Base-by-base conservation (phyloP, 2,113 vertebrate genomes). In the Brevimyrus niger region DNA sequence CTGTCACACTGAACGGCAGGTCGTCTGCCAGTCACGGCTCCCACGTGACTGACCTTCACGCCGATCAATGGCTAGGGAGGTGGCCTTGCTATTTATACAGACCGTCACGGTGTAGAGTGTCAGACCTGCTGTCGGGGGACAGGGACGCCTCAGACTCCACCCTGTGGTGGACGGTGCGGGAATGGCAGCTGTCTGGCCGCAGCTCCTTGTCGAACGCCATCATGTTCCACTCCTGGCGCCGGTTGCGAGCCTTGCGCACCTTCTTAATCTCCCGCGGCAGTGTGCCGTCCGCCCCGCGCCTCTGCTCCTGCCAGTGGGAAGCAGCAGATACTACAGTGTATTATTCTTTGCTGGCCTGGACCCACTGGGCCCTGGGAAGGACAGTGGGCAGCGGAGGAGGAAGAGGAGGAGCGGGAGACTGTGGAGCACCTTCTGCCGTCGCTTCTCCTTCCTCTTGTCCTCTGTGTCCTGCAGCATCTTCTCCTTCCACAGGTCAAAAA, bases 141-240 rank as follows among this genome's bases (percentile, higher is more conserved):
- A 99, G 94, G 0, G 98, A 99, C 93, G 98, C 97, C 94, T 99
- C 98, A 76, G 98, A 98, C 90, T 98, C 97, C 0, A 97, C 96
- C 92, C 97, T 98, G 90, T 98, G 96, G 96, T 97, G 97, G 89
- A 97, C 91, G 92, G 96, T 97, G 92, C 99, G 98, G 92, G 97
- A 97, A 92, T 98, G 96, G 92, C 98, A 96, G 95, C 97, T 96
- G 95, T 99, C 98, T 21, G 98, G 98, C 95, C 98, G 97, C 95
- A 99, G 97, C 95, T 99, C 98, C 95, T 99, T 99, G 95, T 99
- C 98, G 95, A 98, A 97, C 6, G 98, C 98, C 98, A 99, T 98
- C 97, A 99, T 99, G 94, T 97, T 99, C 98, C 98, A 99, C 93
- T 99, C 98, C 94, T 99, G 98, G 44, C 98, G 97, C 94, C 98